A percentile compares a stretch with the other conserved stretches of the same genome.
phyloP scores from a whole-genome alignment of 1,140 invertebrate genomes.

The Eulimnadia texana region DNA sequence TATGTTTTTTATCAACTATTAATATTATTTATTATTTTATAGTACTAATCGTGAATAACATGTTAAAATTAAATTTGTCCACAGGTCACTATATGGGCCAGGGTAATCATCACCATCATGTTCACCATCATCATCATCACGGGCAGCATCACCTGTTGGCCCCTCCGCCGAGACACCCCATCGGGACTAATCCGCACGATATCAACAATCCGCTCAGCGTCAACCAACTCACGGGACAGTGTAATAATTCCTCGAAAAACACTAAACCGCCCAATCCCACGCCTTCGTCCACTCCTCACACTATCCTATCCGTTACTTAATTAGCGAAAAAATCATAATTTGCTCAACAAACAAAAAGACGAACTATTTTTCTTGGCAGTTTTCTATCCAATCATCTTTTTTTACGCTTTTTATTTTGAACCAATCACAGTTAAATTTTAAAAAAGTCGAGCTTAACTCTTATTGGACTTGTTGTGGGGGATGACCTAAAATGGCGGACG shows the following conservation, averaged over 20 bases:
- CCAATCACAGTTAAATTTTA: too few species aligned
- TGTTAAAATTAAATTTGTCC: too few species aligned
- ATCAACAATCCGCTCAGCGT: slow-evolving; percentile 81
- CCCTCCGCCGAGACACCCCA: slow-evolving; percentile 48
- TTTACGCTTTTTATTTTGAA: too few species aligned
- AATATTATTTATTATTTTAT: too few species aligned
- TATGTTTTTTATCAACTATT: too few species aligned
- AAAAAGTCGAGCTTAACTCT: too few species aligned
- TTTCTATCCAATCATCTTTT: too few species aligned
- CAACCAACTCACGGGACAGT: slow-evolving; percentile 64
- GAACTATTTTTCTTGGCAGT: too few species aligned
- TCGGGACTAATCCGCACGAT: slow-evolving; percentile 76
- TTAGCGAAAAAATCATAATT: background rate
- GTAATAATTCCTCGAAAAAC: slow-evolving; percentile 23
- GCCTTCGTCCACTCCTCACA: slow-evolving; percentile 3
- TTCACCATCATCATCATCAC: slow-evolving; percentile 20
- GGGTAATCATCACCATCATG: slow-evolving; percentile 19
- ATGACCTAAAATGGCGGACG: too few species aligned
- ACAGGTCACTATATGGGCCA: slow-evolving; percentile 17
- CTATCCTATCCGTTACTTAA: slow-evolving; percentile 2
- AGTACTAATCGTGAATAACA: too few species aligned
- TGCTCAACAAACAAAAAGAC: background rate
- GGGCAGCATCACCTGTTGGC: slow-evolving; percentile 22
- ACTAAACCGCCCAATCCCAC: background rate
- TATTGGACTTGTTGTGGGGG: too few species aligned